phyloP scores from a whole-genome alignment of 2,888 invertebrate species.

The Carcina quercana region DNA sequence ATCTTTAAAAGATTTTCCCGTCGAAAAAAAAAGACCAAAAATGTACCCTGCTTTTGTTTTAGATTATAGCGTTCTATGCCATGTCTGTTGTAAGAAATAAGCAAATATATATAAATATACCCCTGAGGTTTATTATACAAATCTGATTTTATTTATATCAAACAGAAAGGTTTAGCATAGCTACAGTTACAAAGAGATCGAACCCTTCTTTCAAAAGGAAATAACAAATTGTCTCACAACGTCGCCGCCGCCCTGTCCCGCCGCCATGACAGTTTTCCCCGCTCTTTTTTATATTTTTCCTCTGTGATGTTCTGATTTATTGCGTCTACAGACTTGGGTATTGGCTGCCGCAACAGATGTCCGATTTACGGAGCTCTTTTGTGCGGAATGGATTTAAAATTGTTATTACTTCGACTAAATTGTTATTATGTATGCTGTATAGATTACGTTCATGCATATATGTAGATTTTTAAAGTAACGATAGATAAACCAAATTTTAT shows the following conservation, averaged over 20 bases:
- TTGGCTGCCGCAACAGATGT: slow-evolving; percentile 41
- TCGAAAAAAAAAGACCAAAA: too few species aligned
- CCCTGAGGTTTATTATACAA: too few species aligned
- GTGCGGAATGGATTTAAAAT: not conserved
- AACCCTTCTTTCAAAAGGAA: slow-evolving; percentile 25
- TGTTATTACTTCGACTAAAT: not conserved
- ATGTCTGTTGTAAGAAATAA: too few species aligned
- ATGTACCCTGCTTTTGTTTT: too few species aligned
- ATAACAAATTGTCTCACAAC: slow-evolving; percentile 29
- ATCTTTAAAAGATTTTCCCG: too few species aligned
- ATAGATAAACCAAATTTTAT: too few species aligned
- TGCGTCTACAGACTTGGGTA: slow-evolving; percentile 32
- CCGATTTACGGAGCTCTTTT: slow-evolving; percentile 9
- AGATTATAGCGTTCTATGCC: too few species aligned
- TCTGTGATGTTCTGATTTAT: slow-evolving; percentile 38
- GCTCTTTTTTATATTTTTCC: slow-evolving; percentile 22
- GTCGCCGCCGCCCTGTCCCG: slow-evolving; percentile 3
- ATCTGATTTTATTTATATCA: too few species aligned
- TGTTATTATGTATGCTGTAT: too few species aligned
- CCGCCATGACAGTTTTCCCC: slow-evolving; percentile 36
- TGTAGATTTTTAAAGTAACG: too few species aligned
- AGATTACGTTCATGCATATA: too few species aligned
- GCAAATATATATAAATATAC: too few species aligned
- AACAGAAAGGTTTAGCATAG: not conserved
- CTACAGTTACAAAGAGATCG: not conserved